These are phyloP conservation scores for Turdus rufiventris DNA, from an alignment of 2,113 vertebrate species.

Conservation along the genomic window DNA sequence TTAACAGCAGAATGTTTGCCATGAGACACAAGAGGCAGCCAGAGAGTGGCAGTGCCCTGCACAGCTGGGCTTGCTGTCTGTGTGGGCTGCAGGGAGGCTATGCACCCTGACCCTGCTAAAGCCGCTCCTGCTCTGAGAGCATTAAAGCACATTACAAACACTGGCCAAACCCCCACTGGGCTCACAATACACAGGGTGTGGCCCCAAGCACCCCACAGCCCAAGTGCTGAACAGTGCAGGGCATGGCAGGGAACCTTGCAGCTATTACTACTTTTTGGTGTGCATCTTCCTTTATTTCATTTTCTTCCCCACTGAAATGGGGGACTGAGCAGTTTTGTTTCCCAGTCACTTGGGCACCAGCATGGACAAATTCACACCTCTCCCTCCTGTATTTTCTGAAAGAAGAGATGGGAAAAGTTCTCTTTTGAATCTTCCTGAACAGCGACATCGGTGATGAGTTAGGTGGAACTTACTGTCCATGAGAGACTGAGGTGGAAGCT, in stretches of 20 bases:
- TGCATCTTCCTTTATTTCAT: background rate
- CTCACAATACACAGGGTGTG: background rate
- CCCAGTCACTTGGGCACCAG: background rate
- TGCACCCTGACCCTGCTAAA: background rate
- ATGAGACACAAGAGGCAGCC: background rate
- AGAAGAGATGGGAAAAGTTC: background rate
- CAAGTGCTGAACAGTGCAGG: background rate
- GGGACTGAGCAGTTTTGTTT: background rate
- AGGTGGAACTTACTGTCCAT: background rate
- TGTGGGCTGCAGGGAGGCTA: background rate
- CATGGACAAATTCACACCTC: background rate
- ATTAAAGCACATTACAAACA: background rate
- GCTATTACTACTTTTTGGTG: background rate
- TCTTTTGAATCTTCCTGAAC: background rate
- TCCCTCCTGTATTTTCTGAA: background rate
- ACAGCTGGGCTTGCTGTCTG: background rate
- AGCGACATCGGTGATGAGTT: rapidly evolving
- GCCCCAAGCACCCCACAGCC: background rate
- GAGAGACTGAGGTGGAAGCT: background rate
- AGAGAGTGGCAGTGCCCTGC: background rate
- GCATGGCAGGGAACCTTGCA: background rate
- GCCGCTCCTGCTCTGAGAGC: background rate
- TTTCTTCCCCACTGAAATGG: background rate
- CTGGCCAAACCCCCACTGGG: background rate
- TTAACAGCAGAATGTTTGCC: background rate